Evolutionary conservation across 2,888 invertebrate genomes (phyloP).

Genomic region (Dysmachus trigonus): DNA sequence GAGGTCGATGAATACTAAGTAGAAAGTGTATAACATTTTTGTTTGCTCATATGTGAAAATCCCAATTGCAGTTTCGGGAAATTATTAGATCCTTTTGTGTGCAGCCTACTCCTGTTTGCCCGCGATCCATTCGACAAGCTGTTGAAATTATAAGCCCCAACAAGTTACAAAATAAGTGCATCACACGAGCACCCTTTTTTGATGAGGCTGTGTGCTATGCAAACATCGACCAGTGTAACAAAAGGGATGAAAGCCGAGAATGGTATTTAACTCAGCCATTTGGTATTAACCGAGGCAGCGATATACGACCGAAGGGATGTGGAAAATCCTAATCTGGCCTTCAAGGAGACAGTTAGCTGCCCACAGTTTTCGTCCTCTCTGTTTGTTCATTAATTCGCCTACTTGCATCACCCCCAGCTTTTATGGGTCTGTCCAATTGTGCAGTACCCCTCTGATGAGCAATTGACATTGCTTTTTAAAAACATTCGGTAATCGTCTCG

Average conservation of each 20-base stretch:
- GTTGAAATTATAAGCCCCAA: slow-evolving; percentile 38
- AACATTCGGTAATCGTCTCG: slow-evolving; percentile 13
- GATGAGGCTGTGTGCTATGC: slow-evolving; percentile 5
- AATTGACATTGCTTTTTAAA: slow-evolving; percentile 26
- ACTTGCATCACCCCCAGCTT: background rate
- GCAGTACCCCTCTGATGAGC: background rate
- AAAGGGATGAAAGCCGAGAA: slow-evolving; percentile 38
- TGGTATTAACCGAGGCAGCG: background rate
- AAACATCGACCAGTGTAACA: slow-evolving; percentile 26
- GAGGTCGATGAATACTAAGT: slow-evolving; percentile 19
- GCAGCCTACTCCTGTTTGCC: slow-evolving; percentile 5
- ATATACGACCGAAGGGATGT: background rate
- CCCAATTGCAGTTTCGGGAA: background rate
- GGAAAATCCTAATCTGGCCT: slow-evolving; percentile 27
- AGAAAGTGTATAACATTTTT: slow-evolving; percentile 5
- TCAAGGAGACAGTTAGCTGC: slow-evolving; percentile 16
- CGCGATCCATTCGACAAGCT: slow-evolving; percentile 29
- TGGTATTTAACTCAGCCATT: slow-evolving; percentile 40
- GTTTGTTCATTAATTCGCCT: background rate
- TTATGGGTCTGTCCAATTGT: background rate
- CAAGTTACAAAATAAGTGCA: slow-evolving; percentile 36
- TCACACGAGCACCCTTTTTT: slow-evolving; percentile 30
- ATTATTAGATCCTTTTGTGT: slow-evolving; percentile 1
- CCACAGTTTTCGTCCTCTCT: background rate
- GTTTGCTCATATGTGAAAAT: slow-evolving; percentile 43